These are phyloP conservation scores for Cyclargus thomasi DNA, from an alignment of 1,140 invertebrate species.

Conservation along the genomic window DNA sequence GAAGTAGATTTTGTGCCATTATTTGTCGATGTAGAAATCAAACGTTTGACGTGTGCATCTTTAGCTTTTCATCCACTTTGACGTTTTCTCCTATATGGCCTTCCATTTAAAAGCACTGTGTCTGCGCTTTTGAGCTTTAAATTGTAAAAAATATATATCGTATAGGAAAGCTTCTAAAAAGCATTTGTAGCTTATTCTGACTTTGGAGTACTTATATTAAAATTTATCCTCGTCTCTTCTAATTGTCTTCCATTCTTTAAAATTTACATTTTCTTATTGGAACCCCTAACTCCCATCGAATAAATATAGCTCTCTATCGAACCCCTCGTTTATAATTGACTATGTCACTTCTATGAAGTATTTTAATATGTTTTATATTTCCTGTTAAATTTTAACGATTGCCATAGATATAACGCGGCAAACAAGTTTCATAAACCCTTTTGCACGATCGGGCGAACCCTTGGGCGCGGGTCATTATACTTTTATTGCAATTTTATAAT, in stretches of 20 bases:
- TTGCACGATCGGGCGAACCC: not conserved
- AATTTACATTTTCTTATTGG: not conserved
- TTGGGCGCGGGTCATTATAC: not conserved
- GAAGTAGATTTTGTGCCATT: not conserved
- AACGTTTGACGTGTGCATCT: not conserved
- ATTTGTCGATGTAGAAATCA: constrained; percentile 1
- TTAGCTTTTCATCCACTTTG: not conserved
- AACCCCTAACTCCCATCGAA: not conserved
- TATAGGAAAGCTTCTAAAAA: too few relatives aligned
- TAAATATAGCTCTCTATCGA: not conserved
- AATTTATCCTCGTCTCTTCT: constrained; percentile 11
- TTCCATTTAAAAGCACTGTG: not conserved
- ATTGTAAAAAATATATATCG: too few relatives aligned
- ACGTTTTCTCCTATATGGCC: not conserved
- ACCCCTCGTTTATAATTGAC: not conserved
- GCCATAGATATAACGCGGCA: not conserved
- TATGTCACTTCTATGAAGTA: too few relatives aligned
- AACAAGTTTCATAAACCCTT: not conserved
- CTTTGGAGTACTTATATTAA: not conserved
- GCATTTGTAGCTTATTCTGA: too few relatives aligned
- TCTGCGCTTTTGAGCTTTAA: too few relatives aligned
- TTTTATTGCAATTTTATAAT: not conserved
- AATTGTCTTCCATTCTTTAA: constrained; percentile 19
- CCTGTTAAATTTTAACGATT: too few relatives aligned
- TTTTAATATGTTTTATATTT: not conserved